Conservation (phyloP, 2,888 invertebrate genomes). For the Acheta domesticus region DNA sequence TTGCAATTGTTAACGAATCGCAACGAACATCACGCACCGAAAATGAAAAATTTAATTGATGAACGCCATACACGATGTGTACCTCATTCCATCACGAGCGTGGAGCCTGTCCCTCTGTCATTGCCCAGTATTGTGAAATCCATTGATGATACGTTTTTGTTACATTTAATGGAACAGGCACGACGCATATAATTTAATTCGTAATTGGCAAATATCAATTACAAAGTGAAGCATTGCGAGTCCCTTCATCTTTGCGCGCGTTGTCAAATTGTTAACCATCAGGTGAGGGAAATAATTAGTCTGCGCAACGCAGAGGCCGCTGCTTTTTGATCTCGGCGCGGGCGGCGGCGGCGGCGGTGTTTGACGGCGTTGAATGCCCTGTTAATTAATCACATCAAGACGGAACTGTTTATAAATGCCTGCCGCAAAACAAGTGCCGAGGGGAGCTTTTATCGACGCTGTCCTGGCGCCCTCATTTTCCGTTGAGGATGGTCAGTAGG, state of each 20-base stretch:
- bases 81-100: no score
- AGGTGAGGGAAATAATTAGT: conserved; percentile 9
- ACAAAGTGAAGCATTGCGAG: background rate
- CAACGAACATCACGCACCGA: no score
- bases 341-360: background rate
- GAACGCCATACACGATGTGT: no score
- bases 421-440: conserved; percentile 1
- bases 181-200: background rate
- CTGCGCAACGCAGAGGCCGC: background rate
- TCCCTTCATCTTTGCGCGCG: background rate
- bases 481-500: background rate
- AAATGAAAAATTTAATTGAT: no score
- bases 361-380: background rate
- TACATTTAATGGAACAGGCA: no score
- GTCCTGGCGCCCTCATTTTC: background rate
- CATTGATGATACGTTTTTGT: no score
- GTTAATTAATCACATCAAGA: background rate
- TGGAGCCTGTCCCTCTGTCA: no score
- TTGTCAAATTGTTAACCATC: background rate
- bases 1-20: no score
- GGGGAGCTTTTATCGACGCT: background rate
- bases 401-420: background rate
- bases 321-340: background rate
- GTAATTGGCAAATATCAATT: background rate
- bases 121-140: no score